Evolutionary conservation across 1,140 invertebrate species (phyloP).

Genomic region (Trachymyrmex septentrionalis): DNA sequence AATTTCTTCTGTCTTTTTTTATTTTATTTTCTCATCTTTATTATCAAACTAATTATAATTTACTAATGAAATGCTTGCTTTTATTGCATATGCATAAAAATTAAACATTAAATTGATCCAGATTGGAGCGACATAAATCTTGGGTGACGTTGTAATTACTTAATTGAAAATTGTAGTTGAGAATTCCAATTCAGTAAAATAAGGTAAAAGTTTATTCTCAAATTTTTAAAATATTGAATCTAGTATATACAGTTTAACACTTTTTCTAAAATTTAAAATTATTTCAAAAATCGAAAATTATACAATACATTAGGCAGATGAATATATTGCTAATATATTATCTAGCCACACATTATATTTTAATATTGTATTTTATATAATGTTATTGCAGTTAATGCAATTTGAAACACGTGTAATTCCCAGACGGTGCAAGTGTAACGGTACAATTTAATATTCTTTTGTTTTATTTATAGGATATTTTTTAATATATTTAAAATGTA

Average conservation of each 20-base stretch:
- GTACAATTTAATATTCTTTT: constrained; percentile 7
- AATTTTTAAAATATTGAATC: not conserved
- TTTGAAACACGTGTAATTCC: not conserved
- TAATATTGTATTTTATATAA: not conserved
- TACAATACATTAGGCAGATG: not conserved
- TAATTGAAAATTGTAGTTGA: not conserved
- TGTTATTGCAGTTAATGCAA: not conserved
- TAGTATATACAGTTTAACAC: not conserved
- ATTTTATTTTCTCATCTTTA: not conserved
- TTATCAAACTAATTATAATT: not conserved
- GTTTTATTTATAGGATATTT: not conserved
- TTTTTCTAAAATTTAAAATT: not conserved
- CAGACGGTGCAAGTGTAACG: no score
- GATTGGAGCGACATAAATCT: not conserved
- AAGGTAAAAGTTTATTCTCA: not conserved
- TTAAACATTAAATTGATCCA: not conserved
- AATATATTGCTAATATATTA: not conserved
- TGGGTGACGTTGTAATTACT: not conserved
- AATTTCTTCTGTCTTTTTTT: not conserved
- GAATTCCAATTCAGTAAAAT: not conserved
- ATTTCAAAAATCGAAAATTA: not conserved
- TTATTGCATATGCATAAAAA: not conserved
- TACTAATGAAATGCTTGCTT: not conserved
- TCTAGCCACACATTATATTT: not conserved
- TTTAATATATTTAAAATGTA: not conserved